Percentiles rank a stretch among this genome's conserved stretches.
Evolutionary conservation across 2,888 invertebrate genomes (phyloP).

Genomic region (Silvanus unidentatus): DNA sequence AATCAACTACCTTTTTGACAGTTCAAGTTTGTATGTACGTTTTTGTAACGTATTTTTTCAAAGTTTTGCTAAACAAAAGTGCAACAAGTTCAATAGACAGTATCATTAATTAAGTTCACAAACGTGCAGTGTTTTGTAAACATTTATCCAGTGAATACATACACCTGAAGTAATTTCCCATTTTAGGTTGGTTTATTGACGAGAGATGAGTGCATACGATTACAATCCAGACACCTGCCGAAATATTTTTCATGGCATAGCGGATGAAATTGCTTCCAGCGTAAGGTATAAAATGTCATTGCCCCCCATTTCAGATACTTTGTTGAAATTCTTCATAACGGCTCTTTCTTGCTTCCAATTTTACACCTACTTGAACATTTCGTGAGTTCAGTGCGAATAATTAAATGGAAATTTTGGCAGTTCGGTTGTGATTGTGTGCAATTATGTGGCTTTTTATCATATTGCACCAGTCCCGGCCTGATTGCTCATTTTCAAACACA

Average conservation of each 20-base stretch:
- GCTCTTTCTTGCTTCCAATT: slow-evolving; percentile 28
- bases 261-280: slow-evolving; percentile 29
- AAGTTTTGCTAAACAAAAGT: too few species aligned
- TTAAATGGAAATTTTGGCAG: slow-evolving; percentile 11
- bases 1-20: too few species aligned
- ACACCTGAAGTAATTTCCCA: too few species aligned
- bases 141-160: too few species aligned
- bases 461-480: slow-evolving; percentile 52
- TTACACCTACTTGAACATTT: slow-evolving; percentile 23
- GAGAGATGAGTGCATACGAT: slow-evolving; percentile 10
- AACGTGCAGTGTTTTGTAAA: too few species aligned
- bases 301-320: slow-evolving; percentile 30
- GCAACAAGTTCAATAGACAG: too few species aligned
- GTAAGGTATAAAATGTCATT: slow-evolving; percentile 38
- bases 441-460: slow-evolving; percentile 45
- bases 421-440: slow-evolving; percentile 45
- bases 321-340: slow-evolving; percentile 35
- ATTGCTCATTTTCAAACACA: slow-evolving; percentile 30
- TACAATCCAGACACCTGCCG: slow-evolving; percentile 11
- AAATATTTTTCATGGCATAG: slow-evolving; percentile 20
- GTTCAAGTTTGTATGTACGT: too few species aligned
- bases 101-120: too few species aligned
- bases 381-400: slow-evolving; percentile 12
- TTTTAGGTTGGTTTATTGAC: too few species aligned
- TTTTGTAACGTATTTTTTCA: too few species aligned